Base-by-base conservation (phyloP, 1,140 invertebrate species). In the Bombus impatiens region DNA sequence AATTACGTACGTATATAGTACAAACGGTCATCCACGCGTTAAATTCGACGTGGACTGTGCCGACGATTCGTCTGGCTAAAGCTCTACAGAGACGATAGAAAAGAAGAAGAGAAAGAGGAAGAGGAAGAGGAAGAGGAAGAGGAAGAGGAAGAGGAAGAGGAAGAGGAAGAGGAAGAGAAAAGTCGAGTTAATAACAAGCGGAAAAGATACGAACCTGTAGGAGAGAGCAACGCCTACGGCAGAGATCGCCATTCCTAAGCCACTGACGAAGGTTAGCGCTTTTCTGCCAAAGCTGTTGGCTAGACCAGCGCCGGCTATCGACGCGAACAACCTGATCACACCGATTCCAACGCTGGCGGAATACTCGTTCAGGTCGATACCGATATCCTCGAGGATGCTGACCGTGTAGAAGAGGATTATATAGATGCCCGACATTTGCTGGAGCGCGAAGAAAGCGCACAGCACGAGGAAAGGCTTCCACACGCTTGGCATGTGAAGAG, bases 371-470 rank as follows among this genome's bases (percentile, higher is more conserved):
- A 98, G 94, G 80, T 96, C 95, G 15, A 96, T 95, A 6, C 97
- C 96, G 28, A 97, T 96, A 13, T 97, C 96, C 85, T 96, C 95
- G 89, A 97, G 96, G 89, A 97, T 96, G 80, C 96, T 96, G 1
- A 97, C 97, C 0, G 97, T 96, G 89, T 98, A 98, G 92, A 97
- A 98, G 59, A 98, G 95, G 12, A 98, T 96, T 2, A 97, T 96
- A 93, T 98, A 97, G 32, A 97, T 97, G 8, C 97, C 97, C 0
- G 96, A 97, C 75, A 97, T 95, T 90, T 97, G 97, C 95, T 97
- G 97, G 82, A 97, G 96, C 12, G 96, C 90, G 93, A 97, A 97
- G 91, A 97, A 96, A 0, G 95, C 87, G 6, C 97, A 94, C 0
- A 97, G 94, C 4, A 97, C 95, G 0, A 96, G 86, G 89, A 97